phyloP scores from a whole-genome alignment of 2,113 vertebrate genomes.

The Vimba vimba region DNA sequence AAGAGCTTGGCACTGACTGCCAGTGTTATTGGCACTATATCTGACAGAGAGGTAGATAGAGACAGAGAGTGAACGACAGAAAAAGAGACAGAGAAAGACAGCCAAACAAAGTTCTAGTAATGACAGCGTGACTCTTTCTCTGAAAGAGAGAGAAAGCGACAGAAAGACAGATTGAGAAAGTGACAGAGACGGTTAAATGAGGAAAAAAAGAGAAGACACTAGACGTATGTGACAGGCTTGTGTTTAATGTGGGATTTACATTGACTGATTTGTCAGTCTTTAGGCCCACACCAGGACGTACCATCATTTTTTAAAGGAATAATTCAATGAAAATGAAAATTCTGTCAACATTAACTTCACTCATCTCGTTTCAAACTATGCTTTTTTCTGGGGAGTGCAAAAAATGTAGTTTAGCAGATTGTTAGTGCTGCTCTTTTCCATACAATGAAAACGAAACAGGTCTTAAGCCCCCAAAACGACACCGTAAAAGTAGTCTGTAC shows the following conservation, averaged over 20 bases:
- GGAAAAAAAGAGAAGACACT: slow-evolving; percentile 6
- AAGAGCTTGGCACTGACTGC: slow-evolving; percentile 66
- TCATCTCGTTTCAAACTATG: background rate
- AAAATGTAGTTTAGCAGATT: background rate
- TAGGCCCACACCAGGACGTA: background rate
- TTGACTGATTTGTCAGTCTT: slow-evolving; percentile 21
- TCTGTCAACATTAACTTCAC: background rate
- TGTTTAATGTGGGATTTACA: slow-evolving; percentile 27
- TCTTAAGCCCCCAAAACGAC: background rate
- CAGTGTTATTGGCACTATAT: slow-evolving; percentile 60
- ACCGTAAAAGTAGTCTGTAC: background rate
- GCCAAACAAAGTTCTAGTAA: slow-evolving; percentile 30
- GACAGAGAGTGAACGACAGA: slow-evolving; percentile 37
- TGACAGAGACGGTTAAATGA: background rate
- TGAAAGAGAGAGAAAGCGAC: slow-evolving; percentile 15
- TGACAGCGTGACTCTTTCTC: slow-evolving; percentile 6
- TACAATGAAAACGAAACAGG: background rate
- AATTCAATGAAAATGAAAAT: background rate
- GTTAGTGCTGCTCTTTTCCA: background rate
- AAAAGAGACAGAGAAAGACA: slow-evolving; percentile 16
- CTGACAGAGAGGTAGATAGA: slow-evolving; percentile 29
- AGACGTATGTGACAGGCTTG: slow-evolving; percentile 9
- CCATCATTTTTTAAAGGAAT: background rate
- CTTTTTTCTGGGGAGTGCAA: background rate
- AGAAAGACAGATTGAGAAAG: slow-evolving; percentile 13